A percentile compares a stretch with the other conserved stretches of the same genome.
phyloP scores from a whole-genome alignment of 1,140 invertebrate species.

The Penaeus indicus region DNA sequence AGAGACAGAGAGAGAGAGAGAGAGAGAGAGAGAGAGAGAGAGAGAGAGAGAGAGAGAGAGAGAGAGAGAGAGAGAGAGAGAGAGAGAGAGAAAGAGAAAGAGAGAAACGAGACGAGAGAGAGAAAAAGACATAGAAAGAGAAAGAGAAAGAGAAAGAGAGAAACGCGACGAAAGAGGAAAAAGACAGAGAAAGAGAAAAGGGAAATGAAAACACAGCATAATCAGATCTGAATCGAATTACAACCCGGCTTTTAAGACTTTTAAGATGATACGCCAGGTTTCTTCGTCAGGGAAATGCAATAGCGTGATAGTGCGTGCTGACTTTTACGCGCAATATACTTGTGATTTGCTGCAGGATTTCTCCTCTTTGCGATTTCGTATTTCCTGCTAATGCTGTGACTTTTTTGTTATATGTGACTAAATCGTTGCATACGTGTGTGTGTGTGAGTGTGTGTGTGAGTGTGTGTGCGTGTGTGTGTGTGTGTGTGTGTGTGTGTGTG shows the following conservation, averaged over 20 bases:
- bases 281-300: no score
- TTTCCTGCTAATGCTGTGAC: no score
- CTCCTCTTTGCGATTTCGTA: no score
- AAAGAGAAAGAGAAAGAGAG: not conserved
- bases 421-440: not conserved
- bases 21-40: not conserved
- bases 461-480: not conserved
- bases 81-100: not conserved
- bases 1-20: not conserved
- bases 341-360: no score
- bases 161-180: not conserved
- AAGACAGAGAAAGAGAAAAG: not conserved
- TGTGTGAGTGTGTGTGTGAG: slow-evolving; percentile 33
- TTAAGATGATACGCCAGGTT: not conserved
- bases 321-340: no score
- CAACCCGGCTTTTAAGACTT: not conserved
- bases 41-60: not conserved
- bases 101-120: not conserved
- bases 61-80: not conserved
- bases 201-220: not conserved
- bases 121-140: not conserved
- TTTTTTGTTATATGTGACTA: no score
- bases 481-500: not conserved
- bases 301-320: no score
- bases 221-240: slow-evolving; percentile 6